phyloP scores from a whole-genome alignment of 2,113 vertebrate species.

The Eonycteris spelaea region DNA sequence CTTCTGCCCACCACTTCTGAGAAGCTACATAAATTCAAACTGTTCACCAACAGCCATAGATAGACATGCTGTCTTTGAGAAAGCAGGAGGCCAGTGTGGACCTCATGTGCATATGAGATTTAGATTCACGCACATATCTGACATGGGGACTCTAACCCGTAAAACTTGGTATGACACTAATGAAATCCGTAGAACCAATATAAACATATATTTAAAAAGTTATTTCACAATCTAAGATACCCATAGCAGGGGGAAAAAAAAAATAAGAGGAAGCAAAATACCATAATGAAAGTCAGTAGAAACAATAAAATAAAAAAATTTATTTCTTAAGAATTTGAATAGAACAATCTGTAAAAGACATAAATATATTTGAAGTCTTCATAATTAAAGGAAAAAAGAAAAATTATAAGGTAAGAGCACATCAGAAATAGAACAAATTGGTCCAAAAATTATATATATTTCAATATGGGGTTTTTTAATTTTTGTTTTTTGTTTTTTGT shows the following conservation, averaged over 20 bases:
- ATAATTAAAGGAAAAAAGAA: background rate
- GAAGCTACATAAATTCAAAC: background rate
- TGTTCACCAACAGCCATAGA: background rate
- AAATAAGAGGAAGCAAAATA: background rate
- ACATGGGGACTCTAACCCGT: background rate
- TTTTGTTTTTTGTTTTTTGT: no score
- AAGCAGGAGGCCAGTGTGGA: background rate
- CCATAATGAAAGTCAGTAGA: background rate
- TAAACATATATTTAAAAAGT: background rate
- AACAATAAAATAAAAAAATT: background rate
- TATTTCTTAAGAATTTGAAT: background rate
- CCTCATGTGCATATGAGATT: fast-evolving
- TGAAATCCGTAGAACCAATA: background rate
- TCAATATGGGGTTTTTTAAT: background rate
- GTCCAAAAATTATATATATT: background rate
- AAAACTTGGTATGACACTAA: background rate
- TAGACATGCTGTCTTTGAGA: background rate
- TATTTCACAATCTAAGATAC: background rate
- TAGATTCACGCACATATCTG: background rate
- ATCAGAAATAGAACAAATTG: background rate
- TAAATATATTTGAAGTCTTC: background rate
- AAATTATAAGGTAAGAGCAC: background rate
- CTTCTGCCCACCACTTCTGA: background rate
- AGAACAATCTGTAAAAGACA: background rate
- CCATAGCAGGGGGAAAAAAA: no score